Base-by-base conservation (phyloP, 2,113 vertebrate genomes). In the Propithecus coquereli region DNA sequence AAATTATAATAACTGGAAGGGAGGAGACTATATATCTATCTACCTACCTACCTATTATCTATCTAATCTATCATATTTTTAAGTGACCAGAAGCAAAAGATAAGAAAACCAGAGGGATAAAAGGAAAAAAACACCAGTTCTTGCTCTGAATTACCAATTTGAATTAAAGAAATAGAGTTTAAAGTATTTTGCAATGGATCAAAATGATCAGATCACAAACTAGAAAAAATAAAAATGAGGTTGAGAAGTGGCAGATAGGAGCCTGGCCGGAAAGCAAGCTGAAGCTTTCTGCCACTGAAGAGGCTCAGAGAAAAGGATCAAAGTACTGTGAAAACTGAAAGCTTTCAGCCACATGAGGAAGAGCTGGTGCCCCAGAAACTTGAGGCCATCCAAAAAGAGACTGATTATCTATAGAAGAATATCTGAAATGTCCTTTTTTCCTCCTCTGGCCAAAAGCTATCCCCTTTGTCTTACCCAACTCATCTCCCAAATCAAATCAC, bases 261-360 rank as follows among this genome's bases (percentile, higher is more conserved):
- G 97, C 74, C 96, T 98, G 97, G 84, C 96, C 80, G 43, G 97
- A 98, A 97, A 98, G 94, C 81, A 97, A 98, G 96, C 76, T 92
- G 95, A 96, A 97, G 90, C 92, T 97, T 97, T 97, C 96, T 96
- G 85, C 74, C 66, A 66, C 83, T 95, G 81, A 98, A 98, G 95
- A 97, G 94, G 57, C 81, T 97, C 92, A 86, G 90, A 93, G 94
- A 87, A 98, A 96, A 97, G n/a, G 47, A 97, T 97, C 84, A 98
- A 97, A 91, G 90, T 40, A 43, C 92, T 5, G 16, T 34, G 65
- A 94, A 97, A 80, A 97, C 71, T 0, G 23, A 95, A 95, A 96
- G 65, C 57, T 97, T 94, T 77, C 13, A 77, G 92, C 7, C 77
- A 97, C 65, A 89, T 87, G 40, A 96, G 81, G 79, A 93, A 76